Evolutionary conservation across 2,888 invertebrate genomes (phyloP).

Genomic region (Julus scanicus): DNA sequence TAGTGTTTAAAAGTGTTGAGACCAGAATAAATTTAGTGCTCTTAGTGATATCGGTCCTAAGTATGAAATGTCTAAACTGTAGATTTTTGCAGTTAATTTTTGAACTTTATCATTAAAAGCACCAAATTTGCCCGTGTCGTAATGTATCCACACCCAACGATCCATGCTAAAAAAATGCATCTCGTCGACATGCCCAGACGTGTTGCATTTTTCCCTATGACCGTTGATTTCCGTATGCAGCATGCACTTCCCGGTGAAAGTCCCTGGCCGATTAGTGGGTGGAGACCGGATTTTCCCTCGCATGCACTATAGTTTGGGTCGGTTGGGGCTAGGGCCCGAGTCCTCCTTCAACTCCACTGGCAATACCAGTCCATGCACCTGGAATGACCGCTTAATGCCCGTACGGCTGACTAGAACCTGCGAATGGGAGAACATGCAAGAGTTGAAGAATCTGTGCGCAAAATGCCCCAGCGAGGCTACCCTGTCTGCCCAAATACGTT

Average conservation of each 20-base stretch:
- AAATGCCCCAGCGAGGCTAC: not conserved
- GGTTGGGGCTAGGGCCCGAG: not conserved
- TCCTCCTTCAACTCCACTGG: not conserved
- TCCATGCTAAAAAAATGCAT: not conserved
- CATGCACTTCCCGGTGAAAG: not conserved
- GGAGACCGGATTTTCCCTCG: not conserved
- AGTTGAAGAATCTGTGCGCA: conserved; percentile 1
- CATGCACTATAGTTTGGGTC: not conserved
- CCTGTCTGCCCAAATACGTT: conserved; percentile 28
- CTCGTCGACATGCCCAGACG: not conserved
- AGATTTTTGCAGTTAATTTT: too few relatives aligned
- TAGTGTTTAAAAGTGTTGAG: too few relatives aligned
- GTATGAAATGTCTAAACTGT: too few relatives aligned
- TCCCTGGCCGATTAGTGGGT: not conserved
- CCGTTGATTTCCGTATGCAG: not conserved
- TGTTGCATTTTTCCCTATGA: too few relatives aligned
- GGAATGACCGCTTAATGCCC: not conserved
- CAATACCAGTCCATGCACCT: not conserved
- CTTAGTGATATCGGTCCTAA: too few relatives aligned
- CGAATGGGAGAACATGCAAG: not conserved
- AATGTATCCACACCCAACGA: too few relatives aligned
- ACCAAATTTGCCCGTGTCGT: too few relatives aligned
- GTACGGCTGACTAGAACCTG: not conserved
- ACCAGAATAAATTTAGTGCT: too few relatives aligned
- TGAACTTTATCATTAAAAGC: too few relatives aligned